These are phyloP conservation scores for Bujurquina vittata DNA, from an alignment of 2,113 vertebrate genomes.

Conservation along the genomic window DNA sequence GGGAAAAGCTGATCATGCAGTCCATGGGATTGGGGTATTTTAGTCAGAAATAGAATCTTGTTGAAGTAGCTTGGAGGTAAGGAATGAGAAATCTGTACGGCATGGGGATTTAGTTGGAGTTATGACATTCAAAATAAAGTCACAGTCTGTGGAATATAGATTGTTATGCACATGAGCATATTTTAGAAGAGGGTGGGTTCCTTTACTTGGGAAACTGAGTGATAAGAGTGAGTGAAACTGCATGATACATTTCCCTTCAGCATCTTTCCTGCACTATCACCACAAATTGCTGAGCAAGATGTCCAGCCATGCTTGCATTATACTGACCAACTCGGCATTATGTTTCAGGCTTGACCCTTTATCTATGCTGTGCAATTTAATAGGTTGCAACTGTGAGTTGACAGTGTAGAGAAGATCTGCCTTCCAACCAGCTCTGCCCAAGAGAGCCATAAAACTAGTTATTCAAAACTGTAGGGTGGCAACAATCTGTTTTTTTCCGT, in stretches of 20 bases:
- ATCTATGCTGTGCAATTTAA: slow-evolving; percentile 44
- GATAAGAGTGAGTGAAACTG: slow-evolving; percentile 18
- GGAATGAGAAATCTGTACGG: background rate
- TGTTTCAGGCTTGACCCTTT: slow-evolving; percentile 41
- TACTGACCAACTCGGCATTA: slow-evolving; percentile 20
- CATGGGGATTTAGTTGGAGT: slow-evolving; percentile 7
- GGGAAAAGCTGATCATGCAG: slow-evolving; percentile 57
- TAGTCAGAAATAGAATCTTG: slow-evolving; percentile 46
- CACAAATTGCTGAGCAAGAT: slow-evolving; percentile 32
- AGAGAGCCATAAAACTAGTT: background rate
- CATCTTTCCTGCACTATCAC: slow-evolving; percentile 11
- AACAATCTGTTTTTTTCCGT: background rate
- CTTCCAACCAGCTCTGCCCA: background rate
- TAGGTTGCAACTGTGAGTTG: slow-evolving; percentile 9
- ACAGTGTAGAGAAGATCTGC: slow-evolving; percentile 7
- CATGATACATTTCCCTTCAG: slow-evolving; percentile 18
- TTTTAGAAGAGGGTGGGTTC: slow-evolving; percentile 17
- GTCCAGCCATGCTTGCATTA: slow-evolving; percentile 38
- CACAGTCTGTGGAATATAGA: slow-evolving; percentile 6
- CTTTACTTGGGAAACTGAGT: slow-evolving; percentile 20
- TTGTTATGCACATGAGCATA: slow-evolving; percentile 6
- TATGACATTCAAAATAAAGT: slow-evolving; percentile 34
- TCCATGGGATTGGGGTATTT: slow-evolving; percentile 51
- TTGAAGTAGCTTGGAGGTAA: slow-evolving; percentile 26
- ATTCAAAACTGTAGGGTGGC: background rate